A percentile compares a stretch with the other conserved stretches of the same genome.
Evolutionary conservation across 2,888 invertebrate genomes (phyloP).

Genomic region (Nipponacmea schrenckii): DNA sequence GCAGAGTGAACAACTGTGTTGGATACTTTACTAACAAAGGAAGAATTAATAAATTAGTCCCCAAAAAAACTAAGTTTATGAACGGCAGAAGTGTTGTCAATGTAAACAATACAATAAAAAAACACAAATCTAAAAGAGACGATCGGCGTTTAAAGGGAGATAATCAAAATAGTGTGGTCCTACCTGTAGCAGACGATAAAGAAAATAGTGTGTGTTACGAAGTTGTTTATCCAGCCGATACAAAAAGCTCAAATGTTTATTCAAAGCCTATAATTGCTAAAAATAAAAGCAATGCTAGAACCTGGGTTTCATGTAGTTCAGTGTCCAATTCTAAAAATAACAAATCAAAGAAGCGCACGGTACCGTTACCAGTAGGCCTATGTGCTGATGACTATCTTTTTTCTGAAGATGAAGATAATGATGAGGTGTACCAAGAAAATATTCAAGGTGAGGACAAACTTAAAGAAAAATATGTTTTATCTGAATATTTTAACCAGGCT

Average conservation of each 20-base stretch:
- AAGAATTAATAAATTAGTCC: neutral
- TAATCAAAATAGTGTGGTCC: neutral
- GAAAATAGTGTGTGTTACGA: neutral
- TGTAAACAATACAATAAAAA: neutral
- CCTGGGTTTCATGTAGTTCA: no score
- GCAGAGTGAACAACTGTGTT: neutral
- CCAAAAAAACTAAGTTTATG: neutral
- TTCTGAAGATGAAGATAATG: no score
- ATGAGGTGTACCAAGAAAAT: no score
- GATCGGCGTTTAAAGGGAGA: neutral
- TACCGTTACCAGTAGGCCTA: no score
- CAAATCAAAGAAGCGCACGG: no score
- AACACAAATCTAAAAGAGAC: neutral
- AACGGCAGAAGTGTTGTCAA: neutral
- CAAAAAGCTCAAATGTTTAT: neutral
- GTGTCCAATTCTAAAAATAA: no score
- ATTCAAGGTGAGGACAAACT: no score
- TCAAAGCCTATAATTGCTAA: no score
- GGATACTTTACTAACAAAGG: constrained; percentile 1
- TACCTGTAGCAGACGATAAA: neutral
- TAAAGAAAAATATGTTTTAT: no score
- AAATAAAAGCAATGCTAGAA: no score
- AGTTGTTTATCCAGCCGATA: neutral
- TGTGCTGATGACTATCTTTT: no score
- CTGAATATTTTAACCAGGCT: no score